Evolutionary conservation across 2,888 invertebrate genomes (phyloP), one percentile per base, ranked within the genome.

Genomic region (Seladonia tumulorum): DNA sequence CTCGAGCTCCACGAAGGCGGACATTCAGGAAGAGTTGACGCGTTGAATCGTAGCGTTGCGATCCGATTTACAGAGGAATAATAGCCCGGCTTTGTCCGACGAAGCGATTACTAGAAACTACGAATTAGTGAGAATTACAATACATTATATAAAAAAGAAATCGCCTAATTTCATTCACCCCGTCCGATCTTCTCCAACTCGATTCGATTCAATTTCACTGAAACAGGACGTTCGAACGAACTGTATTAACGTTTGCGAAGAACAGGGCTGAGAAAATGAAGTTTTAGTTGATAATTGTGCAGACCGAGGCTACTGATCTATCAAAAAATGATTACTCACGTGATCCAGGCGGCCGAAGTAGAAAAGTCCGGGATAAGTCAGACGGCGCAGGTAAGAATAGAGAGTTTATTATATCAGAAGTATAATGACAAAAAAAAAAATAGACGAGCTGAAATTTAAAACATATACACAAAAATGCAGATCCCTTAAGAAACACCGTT

Each of bases 81-180:
- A 74, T 71, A 85, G 80, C 70, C 45, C 60, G 76, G 22, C 72
- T 74, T 79, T 76, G 76, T 77, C 75, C 60, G 85, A 80, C 77
- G 70, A 81, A 75, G 29, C 77, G 76, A 71, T 85, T 75, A 80
- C 42, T 85, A 85, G 77, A 49, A 85, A 80, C 49, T 76, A 82
- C 57, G 82, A 83, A 68, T 82, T 86, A 88, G 86, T 84, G 77
- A 90, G 74, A 85, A 85, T 85, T 85, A 85, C 80, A 85, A 85
- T 85, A 85, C 85, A 85, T 85, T 85, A 85, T 80, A 85, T 80
- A 80, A 85, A 85, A 85, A 85, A 85, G n/a, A 72, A 42, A 57
- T 14, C 22, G 60, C 3, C 22, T 29, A 14, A 47, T 22, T 83
- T 82, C 18, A 47, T 47, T 78, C 66, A 49, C 68, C 76, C 83